phyloP scores from a whole-genome alignment of 1,140 invertebrate genomes.

The Melanaphis sacchari region DNA sequence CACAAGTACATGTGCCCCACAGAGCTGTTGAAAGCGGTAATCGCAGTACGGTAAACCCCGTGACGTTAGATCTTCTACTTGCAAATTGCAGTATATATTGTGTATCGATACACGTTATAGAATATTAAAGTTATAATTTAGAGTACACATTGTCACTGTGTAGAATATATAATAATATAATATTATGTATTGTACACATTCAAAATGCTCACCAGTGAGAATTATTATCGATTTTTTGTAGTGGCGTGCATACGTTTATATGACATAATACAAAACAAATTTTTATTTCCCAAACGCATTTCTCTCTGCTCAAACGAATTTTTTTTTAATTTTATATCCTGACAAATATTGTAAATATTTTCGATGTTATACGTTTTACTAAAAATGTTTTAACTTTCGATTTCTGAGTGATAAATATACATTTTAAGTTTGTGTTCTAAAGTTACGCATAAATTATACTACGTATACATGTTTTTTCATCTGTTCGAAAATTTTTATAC shows the following conservation, averaged over 20 bases:
- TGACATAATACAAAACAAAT: neutral
- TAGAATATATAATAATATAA: neutral
- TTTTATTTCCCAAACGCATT: neutral
- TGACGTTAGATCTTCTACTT: neutral
- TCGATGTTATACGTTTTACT: neutral
- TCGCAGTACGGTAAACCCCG: neutral
- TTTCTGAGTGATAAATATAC: neutral
- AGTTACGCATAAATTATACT: slow-evolving; percentile 5
- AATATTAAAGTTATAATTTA: neutral
- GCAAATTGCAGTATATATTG: neutral
- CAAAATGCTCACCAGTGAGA: neutral
- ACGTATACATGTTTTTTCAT: neutral
- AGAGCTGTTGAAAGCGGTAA: neutral
- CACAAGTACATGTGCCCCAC: neutral
- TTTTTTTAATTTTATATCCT: neutral
- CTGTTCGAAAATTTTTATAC: neutral
- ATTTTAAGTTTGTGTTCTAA: neutral
- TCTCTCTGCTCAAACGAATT: neutral
- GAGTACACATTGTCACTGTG: neutral
- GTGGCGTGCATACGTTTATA: neutral
- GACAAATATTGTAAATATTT: neutral
- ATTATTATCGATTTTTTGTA: neutral
- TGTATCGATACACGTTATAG: neutral
- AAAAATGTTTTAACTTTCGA: neutral
- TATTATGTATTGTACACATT: neutral